Evolutionary conservation across 30 jellyfish, hydroid and myxozoan species (phyloP), one percentile per base, ranked within the genome.

Genomic region (Nemopilema nomurai): DNA sequence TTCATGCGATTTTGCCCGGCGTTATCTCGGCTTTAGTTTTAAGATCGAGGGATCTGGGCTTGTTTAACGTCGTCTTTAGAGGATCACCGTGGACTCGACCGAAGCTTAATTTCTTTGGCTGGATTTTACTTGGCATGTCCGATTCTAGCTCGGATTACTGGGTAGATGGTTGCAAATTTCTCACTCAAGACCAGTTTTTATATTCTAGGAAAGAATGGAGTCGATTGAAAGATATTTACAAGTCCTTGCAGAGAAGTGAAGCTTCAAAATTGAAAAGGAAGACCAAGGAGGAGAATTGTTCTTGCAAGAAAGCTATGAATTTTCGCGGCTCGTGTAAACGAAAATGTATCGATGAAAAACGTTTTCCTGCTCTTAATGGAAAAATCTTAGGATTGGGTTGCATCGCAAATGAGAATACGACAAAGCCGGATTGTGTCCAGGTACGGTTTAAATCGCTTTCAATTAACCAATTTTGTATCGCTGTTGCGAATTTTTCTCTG

Each of bases 141-240:
- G 57, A 41, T 41, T 41, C 13, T 13, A 41, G 13, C 57, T 41
- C 57, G 13, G 57, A 41, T 41, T 41, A 41, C 57, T n/a, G 57
- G 24, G 1, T 17, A 21, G 21, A 19, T 4, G 21, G 41, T 25
- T 67, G n/a, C 77, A 67, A 16, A 23, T 23, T 18, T 67, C 8
- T 16, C 77, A 16, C 8, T n/a, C 13, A 13, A 16, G 30, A 67
- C 33, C 1, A 24, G 30, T 67, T 19, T 22, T 70, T 70, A 27
- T 28, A 1, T 73, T 41, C 1, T 18, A 73, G 83, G 83, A 73
- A 41, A 32, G 83, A 73, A 41, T 73, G 83, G 83, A 18, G 31
- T 27, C 83, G 83, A 22, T 69, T 73, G 51, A 73, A 73, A 22
- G 41, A 66, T 3, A 31, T 73, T 28, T 73, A 73, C 69, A 73